A percentile compares a stretch with the other conserved stretches of the same genome.
phyloP scores from a whole-genome alignment of 2,797 vertebrate species.

The Mico argentatus region DNA sequence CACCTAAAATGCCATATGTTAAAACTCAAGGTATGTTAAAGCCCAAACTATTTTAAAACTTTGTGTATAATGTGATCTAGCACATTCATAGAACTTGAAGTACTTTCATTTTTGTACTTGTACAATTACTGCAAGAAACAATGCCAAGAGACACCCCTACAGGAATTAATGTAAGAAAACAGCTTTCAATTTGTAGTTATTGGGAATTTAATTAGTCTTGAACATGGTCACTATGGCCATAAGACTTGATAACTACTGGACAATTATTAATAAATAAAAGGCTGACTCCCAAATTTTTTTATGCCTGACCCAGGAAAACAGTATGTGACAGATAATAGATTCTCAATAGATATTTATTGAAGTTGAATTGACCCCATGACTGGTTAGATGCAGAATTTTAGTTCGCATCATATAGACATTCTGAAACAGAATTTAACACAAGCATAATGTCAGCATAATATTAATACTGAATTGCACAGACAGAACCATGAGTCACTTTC shows the following conservation, averaged over 20 bases:
- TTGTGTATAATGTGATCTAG: neutral
- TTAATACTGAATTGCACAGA: neutral
- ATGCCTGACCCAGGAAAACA: neutral
- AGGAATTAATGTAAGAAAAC: neutral
- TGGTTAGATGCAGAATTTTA: neutral
- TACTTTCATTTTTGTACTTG: neutral
- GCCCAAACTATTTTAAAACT: neutral
- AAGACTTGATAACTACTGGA: neutral
- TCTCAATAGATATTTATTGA: neutral
- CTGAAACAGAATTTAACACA: neutral
- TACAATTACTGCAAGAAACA: neutral
- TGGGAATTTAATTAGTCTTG: neutral
- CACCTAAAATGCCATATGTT: constrained; percentile 31
- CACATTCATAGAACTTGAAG: neutral
- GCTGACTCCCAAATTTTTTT: neutral
- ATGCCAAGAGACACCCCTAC: neutral
- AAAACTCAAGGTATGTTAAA: neutral
- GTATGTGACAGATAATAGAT: neutral
- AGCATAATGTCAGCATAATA: neutral
- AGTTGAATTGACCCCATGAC: neutral
- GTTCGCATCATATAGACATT: neutral
- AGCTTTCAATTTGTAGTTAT: neutral
- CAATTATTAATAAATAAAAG: neutral
- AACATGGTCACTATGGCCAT: neutral
- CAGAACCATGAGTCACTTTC: neutral